Percentiles rank a stretch among this genome's conserved stretches.
phyloP scores from a whole-genome alignment of 2,113 vertebrate species.

The Anoura caudifer region DNA sequence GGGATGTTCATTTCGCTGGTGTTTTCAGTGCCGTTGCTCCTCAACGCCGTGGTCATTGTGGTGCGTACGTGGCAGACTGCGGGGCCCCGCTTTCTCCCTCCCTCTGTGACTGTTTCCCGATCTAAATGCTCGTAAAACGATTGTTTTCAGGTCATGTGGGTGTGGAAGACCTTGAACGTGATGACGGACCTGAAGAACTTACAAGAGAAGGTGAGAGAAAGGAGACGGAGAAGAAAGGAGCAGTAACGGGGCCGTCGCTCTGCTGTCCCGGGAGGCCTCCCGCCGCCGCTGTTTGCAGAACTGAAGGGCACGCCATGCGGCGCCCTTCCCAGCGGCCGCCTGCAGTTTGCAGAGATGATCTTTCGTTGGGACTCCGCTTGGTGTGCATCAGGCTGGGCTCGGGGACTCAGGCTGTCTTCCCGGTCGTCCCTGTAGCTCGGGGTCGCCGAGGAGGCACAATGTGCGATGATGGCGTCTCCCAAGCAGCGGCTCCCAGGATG shows the following conservation, averaged over 20 bases:
- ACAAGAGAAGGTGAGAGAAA: slow-evolving; percentile 85
- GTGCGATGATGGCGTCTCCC: neutral
- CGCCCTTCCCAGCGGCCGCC: neutral
- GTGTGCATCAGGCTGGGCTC: fast-evolving
- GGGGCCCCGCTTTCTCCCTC: neutral
- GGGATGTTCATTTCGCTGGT: slow-evolving; percentile 98
- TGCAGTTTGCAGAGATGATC: no score
- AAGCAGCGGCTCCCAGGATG: neutral
- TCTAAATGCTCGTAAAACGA: neutral
- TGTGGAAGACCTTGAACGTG: slow-evolving; percentile 88
- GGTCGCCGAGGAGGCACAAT: fast-evolving
- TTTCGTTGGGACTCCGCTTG: fast-evolving
- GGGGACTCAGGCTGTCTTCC: neutral
- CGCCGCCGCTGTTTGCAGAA: fast-evolving
- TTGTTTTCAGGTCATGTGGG: slow-evolving; percentile 88
- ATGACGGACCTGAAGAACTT: slow-evolving; percentile 92
- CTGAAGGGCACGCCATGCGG: fast-evolving
- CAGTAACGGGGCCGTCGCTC: neutral
- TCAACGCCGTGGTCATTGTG: slow-evolving; percentile 94
- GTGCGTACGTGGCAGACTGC: slow-evolving; percentile 76
- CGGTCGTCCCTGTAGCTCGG: fast-evolving
- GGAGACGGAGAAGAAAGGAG: slow-evolving; percentile 80
- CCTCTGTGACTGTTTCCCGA: fast-evolving
- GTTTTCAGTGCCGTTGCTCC: slow-evolving; percentile 90
- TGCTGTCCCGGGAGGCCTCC: fast-evolving